Percentiles rank a stretch among this genome's conserved stretches.
Conservation (phyloP, 2,888 invertebrate genomes). For the Bombylius discolor region DNA sequence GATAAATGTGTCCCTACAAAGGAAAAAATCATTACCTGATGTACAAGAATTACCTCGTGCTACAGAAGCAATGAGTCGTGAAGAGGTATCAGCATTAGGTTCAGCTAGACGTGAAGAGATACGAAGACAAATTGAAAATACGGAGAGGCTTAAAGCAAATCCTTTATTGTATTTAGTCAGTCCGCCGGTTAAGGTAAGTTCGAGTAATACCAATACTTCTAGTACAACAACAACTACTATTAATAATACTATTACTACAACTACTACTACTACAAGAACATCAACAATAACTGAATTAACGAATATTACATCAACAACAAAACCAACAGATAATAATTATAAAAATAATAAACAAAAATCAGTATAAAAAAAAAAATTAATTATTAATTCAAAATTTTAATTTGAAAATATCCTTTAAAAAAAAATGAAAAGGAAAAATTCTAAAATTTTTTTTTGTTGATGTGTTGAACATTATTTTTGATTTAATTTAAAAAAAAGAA, state of each 20-base stretch:
- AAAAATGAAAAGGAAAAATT: too few relatives aligned
- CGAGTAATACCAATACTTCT: background rate
- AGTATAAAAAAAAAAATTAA: too few relatives aligned
- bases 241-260: too few relatives aligned
- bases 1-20: slow-evolving; percentile 65
- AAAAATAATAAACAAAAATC: background rate
- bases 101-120: slow-evolving; percentile 90
- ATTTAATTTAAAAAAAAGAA: too few relatives aligned
- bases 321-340: background rate
- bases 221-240: background rate
- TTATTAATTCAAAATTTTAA: too few relatives aligned
- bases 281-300: too few relatives aligned
- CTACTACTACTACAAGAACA: too few relatives aligned
- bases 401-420: too few relatives aligned
- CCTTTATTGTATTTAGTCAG: slow-evolving; percentile 91
- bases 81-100: slow-evolving; percentile 89
- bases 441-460: too few relatives aligned
- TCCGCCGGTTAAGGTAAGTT: slow-evolving; percentile 87
- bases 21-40: slow-evolving; percentile 96
- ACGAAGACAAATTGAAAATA: slow-evolving; percentile 78
- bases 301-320: background rate
- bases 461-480: too few relatives aligned
- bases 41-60: slow-evolving; percentile 71
- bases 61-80: slow-evolving; percentile 76
- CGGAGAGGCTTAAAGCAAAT: slow-evolving; percentile 84